These are phyloP conservation scores for Ceratosolen solmsi DNA, from an alignment of 1,140 invertebrate species.

Conservation along the genomic window DNA sequence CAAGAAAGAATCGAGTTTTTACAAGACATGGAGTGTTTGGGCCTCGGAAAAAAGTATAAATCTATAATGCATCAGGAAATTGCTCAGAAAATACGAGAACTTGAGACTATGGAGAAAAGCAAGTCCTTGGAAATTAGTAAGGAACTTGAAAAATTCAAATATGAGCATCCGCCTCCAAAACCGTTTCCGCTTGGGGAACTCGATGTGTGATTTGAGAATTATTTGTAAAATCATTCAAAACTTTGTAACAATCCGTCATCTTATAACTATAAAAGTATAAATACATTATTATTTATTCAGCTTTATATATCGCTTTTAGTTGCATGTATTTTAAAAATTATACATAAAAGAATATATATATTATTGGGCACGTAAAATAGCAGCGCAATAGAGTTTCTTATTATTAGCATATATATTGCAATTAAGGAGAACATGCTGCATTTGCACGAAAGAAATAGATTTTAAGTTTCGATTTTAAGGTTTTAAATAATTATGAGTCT, in stretches of 20 bases:
- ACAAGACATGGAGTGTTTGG: constrained; percentile 70
- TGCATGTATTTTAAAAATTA: not conserved
- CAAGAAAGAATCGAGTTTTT: constrained; percentile 72
- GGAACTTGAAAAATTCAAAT: constrained; percentile 60
- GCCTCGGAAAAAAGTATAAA: constrained; percentile 71
- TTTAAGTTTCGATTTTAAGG: too few species aligned
- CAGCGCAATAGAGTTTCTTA: not conserved
- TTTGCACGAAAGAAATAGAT: too few species aligned
- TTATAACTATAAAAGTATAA: not conserved
- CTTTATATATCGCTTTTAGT: not conserved
- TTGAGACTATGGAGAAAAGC: constrained; percentile 65
- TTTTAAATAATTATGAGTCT: too few species aligned
- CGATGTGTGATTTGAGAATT: constrained; percentile 48
- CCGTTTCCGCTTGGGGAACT: constrained; percentile 67
- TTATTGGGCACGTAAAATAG: not conserved
- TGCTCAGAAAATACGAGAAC: constrained; percentile 69
- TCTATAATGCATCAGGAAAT: constrained; percentile 72
- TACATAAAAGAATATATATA: not conserved
- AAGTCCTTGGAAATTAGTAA: constrained; percentile 58
- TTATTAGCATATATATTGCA: too few species aligned
- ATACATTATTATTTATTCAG: not conserved
- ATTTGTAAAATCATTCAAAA: not conserved
- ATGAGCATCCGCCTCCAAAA: constrained; percentile 61
- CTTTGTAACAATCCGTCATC: not conserved
- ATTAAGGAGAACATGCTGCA: too few species aligned